Conservation (phyloP, 2,888 invertebrate genomes). For the Cactoblastis cactorum region DNA sequence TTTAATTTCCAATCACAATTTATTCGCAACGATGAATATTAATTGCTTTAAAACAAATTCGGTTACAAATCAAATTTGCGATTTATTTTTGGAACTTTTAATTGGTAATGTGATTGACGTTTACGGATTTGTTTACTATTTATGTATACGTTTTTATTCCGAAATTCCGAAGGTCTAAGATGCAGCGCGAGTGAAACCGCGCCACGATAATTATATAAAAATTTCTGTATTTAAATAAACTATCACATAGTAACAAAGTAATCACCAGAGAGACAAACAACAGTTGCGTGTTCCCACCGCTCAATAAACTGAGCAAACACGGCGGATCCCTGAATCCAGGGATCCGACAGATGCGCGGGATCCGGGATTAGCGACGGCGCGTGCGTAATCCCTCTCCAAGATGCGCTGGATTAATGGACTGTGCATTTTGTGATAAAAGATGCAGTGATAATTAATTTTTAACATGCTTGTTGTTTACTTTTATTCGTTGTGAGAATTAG, state of each 20-base stretch:
- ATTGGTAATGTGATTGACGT: neutral
- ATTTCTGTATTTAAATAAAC: neutral
- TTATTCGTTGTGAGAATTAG: neutral
- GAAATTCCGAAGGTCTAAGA: neutral
- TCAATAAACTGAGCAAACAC: conserved; percentile 11
- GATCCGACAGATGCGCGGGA: neutral
- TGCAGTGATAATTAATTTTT: neutral
- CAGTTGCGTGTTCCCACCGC: conserved; percentile 7
- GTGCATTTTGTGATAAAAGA: neutral
- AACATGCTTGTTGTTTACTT: neutral
- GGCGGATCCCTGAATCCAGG: neutral
- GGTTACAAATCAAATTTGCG: too few relatives aligned
- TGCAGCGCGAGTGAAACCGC: neutral
- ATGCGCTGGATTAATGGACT: conserved; percentile 2
- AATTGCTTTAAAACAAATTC: neutral
- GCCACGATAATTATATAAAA: neutral
- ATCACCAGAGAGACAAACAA: conserved; percentile 7
- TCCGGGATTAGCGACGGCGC: conserved; percentile 8
- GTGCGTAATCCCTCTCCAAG: conserved; percentile 11
- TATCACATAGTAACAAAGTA: neutral
- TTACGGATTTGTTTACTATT: too few relatives aligned
- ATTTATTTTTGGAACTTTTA: neutral
- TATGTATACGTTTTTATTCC: too few relatives aligned
- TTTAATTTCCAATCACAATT: neutral
- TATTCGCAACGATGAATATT: neutral